A percentile compares a stretch with the other conserved stretches of the same genome.
phyloP scores from a whole-genome alignment of 2,113 vertebrate species.

The Sclerurus mexicanus region DNA sequence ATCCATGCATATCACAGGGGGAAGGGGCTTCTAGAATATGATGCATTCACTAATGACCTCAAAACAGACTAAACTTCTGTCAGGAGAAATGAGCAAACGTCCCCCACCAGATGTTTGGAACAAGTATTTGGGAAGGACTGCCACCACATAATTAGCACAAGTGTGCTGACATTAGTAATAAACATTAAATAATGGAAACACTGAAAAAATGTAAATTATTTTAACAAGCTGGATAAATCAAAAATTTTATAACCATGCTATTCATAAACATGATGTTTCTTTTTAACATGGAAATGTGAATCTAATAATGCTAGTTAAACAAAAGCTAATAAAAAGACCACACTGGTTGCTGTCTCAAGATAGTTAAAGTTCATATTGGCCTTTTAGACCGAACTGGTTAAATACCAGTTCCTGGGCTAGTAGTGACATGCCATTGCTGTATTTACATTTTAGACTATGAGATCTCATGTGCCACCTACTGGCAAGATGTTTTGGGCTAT shows the following conservation, averaged over 20 bases:
- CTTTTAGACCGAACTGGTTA: neutral
- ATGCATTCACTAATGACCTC: neutral
- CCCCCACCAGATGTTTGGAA: neutral
- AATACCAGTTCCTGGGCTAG: neutral
- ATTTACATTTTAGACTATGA: neutral
- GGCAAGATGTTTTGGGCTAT: conserved; percentile 14
- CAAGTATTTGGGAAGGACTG: neutral
- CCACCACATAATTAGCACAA: neutral
- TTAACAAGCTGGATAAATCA: conserved; percentile 9
- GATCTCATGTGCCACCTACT: conserved; percentile 11
- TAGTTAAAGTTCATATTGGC: neutral
- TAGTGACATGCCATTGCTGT: neutral
- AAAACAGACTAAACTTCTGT: neutral
- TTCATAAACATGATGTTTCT: neutral
- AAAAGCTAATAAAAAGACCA: conserved; percentile 9
- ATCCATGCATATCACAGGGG: neutral
- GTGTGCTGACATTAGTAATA: neutral
- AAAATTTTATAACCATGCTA: neutral
- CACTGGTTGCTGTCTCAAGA: neutral
- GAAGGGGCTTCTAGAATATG: neutral
- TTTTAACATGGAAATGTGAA: neutral
- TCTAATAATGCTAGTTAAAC: neutral
- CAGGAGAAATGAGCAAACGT: neutral
- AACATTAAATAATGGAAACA: conserved; percentile 11
- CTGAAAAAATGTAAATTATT: neutral